A percentile compares a stretch with the other conserved stretches of the same genome.
Evolutionary conservation across 2,113 vertebrate species (phyloP).

Genomic region (Cryptomyrus ogoouensis): DNA sequence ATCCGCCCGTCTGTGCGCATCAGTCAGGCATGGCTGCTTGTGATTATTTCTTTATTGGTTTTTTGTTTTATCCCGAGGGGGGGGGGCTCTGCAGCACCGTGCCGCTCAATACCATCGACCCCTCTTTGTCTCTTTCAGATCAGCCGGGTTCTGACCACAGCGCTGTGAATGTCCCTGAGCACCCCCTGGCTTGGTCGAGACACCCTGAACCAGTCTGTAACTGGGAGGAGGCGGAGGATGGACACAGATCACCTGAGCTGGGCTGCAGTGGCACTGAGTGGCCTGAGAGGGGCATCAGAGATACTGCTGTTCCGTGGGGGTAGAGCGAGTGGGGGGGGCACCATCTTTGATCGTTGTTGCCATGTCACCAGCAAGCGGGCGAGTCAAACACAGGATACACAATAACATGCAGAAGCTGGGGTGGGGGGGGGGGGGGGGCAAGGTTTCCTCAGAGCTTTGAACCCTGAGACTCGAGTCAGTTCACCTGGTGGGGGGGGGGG

Average conservation of each 20-base stretch:
- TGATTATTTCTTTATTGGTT: neutral
- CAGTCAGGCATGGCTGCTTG: neutral
- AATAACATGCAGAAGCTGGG: neutral
- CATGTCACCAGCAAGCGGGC: neutral
- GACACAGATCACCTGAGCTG: neutral
- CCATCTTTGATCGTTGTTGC: constrained; percentile 24
- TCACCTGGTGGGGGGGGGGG: neutral
- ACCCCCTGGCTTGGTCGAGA: neutral
- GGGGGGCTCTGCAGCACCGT: neutral
- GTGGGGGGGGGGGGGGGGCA: too few relatives aligned
- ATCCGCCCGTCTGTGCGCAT: neutral
- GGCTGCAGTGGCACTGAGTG: constrained; percentile 36
- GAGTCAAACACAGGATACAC: neutral
- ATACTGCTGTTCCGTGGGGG: constrained; percentile 46
- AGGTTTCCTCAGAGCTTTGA: neutral
- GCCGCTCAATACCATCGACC: neutral
- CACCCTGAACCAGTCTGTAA: neutral
- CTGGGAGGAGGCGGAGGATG: neutral
- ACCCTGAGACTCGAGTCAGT: neutral
- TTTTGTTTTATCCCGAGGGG: neutral
- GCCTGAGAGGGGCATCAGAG: constrained; percentile 64
- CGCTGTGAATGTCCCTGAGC: neutral
- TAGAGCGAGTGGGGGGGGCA: neutral
- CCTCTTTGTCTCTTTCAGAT: neutral
- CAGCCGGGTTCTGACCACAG: neutral